Conservation (phyloP, 2,888 invertebrate species). For the Apoderus coryli region DNA sequence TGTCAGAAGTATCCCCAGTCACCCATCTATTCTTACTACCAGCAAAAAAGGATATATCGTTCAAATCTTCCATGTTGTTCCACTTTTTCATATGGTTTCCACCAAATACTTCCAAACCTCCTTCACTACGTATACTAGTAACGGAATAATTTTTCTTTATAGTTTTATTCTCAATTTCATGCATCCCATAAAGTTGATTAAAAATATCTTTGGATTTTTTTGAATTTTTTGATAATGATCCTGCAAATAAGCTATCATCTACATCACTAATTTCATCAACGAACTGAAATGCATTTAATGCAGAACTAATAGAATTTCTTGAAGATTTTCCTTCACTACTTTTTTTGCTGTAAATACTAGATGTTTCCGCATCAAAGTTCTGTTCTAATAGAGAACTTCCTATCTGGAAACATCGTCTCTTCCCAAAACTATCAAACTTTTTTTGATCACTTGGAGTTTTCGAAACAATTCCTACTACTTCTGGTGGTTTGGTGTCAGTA, state of each 20-base stretch:
- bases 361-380: conserved; percentile 16
- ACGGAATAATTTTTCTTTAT: conserved; percentile 18
- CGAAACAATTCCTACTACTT: conserved; percentile 24
- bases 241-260: conserved; percentile 21
- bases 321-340: conserved; percentile 15
- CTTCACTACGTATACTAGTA: conserved; percentile 24
- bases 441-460: conserved; percentile 18
- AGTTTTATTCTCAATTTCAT: conserved; percentile 12
- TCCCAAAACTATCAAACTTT: conserved; percentile 20
- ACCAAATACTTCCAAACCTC: conserved; percentile 23
- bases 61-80: conserved; percentile 26
- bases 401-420: conserved; percentile 23
- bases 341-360: conserved; percentile 12
- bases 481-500: conserved; percentile 20
- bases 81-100: conserved; percentile 26
- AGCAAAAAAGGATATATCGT: conserved; percentile 23
- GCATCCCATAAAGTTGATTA: conserved; percentile 21
- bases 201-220: conserved; percentile 15
- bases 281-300: conserved; percentile 17
- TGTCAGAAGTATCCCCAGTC: conserved; percentile 27
- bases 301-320: conserved; percentile 18
- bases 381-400: conserved; percentile 20
- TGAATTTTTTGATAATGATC: conserved; percentile 15
- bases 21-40: conserved; percentile 24
- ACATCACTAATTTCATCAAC: conserved; percentile 22